phyloP scores from a whole-genome alignment of 2,888 invertebrate genomes.

The Tetramorium bicarinatum region DNA sequence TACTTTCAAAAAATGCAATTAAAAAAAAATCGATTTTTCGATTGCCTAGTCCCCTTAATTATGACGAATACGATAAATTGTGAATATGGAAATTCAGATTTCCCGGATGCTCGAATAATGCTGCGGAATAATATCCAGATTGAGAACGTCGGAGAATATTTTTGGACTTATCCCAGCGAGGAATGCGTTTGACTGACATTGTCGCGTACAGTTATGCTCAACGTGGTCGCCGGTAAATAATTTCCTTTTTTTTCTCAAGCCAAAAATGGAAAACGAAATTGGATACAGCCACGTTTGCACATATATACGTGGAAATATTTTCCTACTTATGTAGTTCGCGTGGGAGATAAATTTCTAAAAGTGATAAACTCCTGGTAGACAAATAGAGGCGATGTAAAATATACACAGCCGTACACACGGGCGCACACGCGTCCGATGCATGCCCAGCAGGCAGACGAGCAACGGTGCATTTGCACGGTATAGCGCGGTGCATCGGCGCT shows the following conservation, averaged over 20 bases:
- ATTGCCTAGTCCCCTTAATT: too few species aligned
- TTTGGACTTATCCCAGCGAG: background rate
- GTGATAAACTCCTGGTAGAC: slow-evolving; percentile 47
- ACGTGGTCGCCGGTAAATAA: background rate
- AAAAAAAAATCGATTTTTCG: too few species aligned
- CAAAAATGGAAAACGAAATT: background rate
- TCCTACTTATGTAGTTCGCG: slow-evolving; percentile 30
- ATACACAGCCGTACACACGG: background rate
- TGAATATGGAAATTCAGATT: slow-evolving; percentile 15
- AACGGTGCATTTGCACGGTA: slow-evolving; percentile 67
- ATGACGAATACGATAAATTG: slow-evolving; percentile 6
- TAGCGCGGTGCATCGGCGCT: slow-evolving; percentile 63
- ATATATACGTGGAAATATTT: slow-evolving; percentile 18
- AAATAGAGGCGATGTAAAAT: slow-evolving; percentile 41
- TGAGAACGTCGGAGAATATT: background rate
- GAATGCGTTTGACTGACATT: background rate
- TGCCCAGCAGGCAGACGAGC: slow-evolving; percentile 47
- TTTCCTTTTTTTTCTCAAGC: background rate
- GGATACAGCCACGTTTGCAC: background rate
- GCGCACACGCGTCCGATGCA: slow-evolving; percentile 26
- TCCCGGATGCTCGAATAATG: too few species aligned
- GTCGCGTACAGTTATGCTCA: background rate
- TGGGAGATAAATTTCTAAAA: slow-evolving; percentile 57
- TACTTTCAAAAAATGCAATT: too few species aligned
- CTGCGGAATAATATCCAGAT: background rate